Percentiles rank a stretch among this genome's conserved stretches.
Conservation (phyloP, 2,888 invertebrate species). For the Liodrosophila aerea region DNA sequence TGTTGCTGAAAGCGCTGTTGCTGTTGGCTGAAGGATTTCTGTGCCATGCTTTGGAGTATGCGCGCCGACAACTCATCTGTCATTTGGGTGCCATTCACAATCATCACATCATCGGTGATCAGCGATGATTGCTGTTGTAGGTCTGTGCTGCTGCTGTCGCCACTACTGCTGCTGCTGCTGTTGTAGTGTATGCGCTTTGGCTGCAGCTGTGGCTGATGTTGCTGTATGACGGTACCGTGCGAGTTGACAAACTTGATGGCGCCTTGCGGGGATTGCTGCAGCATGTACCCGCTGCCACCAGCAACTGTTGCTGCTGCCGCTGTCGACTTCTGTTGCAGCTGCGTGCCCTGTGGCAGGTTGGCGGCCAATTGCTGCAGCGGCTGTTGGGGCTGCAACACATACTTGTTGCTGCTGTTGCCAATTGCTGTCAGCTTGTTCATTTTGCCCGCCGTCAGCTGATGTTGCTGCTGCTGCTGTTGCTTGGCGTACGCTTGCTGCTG, state of each 20-base stretch:
- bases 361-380: conserved; percentile 63
- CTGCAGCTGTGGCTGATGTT: conserved; percentile 63
- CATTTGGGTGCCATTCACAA: conserved; percentile 82
- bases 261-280: conserved; percentile 53
- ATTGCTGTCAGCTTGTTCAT: conserved; percentile 62
- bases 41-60: conserved; percentile 82
- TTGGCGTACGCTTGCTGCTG: conserved; percentile 56
- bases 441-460: conserved; percentile 66
- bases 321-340: conserved; percentile 76
- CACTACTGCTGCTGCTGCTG: conserved; percentile 50
- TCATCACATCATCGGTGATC: conserved; percentile 81
- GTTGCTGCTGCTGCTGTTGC: conserved; percentile 52
- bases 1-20: conserved; percentile 64
- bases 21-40: conserved; percentile 79
- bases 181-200: conserved; percentile 55
- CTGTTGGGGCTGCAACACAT: conserved; percentile 71
- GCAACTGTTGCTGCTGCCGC: conserved; percentile 15
- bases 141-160: conserved; percentile 33
- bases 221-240: conserved; percentile 82
- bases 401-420: conserved; percentile 53
- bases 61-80: conserved; percentile 82
- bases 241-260: conserved; percentile 82
- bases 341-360: conserved; percentile 77
- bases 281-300: conserved; percentile 47
- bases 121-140: conserved; percentile 59